phyloP scores from a whole-genome alignment of 2,113 vertebrate species.

The Cyprinodon variegatus region DNA sequence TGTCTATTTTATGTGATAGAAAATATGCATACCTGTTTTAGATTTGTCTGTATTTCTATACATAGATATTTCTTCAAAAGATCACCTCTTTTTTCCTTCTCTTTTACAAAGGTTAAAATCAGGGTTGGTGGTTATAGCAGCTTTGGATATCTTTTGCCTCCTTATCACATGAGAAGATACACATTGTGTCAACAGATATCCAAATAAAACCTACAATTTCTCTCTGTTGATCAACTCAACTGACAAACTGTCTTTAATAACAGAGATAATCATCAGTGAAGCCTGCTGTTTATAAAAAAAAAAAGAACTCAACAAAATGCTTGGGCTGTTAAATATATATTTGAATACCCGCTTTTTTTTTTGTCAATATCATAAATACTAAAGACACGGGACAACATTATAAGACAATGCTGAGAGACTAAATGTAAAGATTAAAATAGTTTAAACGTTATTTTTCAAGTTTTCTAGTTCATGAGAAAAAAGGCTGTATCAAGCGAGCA shows the following conservation, averaged over 20 bases:
- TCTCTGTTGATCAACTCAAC: conserved; percentile 84
- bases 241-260: conserved; percentile 86
- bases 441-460: conserved; percentile 89
- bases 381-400: conserved; percentile 91
- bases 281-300: conserved; percentile 88
- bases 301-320: conserved; percentile 88
- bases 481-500: conserved; percentile 77
- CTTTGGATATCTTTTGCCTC: conserved; percentile 85
- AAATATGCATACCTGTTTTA: conserved; percentile 91
- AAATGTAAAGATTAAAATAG: conserved; percentile 88
- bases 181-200: conserved; percentile 74
- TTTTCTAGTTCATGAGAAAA: conserved; percentile 87
- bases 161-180: conserved; percentile 65
- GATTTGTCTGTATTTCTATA: conserved; percentile 89
- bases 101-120: conserved; percentile 90
- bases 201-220: conserved; percentile 78
- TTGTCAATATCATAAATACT: conserved; percentile 97
- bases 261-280: conserved; percentile 89
- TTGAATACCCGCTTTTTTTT: conserved; percentile 96
- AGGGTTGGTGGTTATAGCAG: conserved; percentile 95
- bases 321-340: conserved; percentile 90
- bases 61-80: conserved; percentile 87
- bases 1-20: conserved; percentile 89
- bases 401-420: conserved; percentile 88
- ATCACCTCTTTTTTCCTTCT: conserved; percentile 78